Conservation (phyloP, 1,140 invertebrate genomes). For the Euschistus heros region DNA sequence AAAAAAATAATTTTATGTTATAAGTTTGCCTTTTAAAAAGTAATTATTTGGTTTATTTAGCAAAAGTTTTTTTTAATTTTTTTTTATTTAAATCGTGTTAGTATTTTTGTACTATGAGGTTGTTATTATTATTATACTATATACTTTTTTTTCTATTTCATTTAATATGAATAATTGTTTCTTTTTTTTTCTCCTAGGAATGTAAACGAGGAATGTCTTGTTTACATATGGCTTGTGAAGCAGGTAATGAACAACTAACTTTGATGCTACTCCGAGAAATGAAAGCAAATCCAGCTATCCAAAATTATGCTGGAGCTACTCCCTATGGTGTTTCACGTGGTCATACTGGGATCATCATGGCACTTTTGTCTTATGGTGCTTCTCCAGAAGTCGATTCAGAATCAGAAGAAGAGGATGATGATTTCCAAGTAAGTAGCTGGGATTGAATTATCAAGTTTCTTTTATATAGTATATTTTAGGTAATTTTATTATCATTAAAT, state of each 20-base stretch:
- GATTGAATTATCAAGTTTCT: too few species aligned
- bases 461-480: too few species aligned
- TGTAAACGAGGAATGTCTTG: slow-evolving; percentile 25
- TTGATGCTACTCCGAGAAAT: slow-evolving; percentile 17
- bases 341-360: neutral
- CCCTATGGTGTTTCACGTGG: neutral
- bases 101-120: too few species aligned
- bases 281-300: slow-evolving; percentile 18
- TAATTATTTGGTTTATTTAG: too few species aligned
- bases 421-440: neutral
- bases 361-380: neutral
- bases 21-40: too few species aligned
- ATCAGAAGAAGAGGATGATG: slow-evolving; percentile 5
- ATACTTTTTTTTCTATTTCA: too few species aligned
- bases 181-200: slow-evolving; percentile 22
- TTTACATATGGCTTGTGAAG: slow-evolving; percentile 27
- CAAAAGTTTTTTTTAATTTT: too few species aligned
- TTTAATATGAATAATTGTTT: neutral
- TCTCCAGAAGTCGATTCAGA: neutral
- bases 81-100: too few species aligned
- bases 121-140: too few species aligned
- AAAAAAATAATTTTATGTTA: too few species aligned
- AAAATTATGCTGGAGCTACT: slow-evolving; percentile 26
- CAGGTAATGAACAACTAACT: slow-evolving; percentile 18
- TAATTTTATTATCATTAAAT: too few species aligned